Percentiles rank a stretch among this genome's conserved stretches.
These are phyloP conservation scores for Ichneumon xanthorius DNA, from an alignment of 2,888 invertebrate genomes.

Conservation along the genomic window DNA sequence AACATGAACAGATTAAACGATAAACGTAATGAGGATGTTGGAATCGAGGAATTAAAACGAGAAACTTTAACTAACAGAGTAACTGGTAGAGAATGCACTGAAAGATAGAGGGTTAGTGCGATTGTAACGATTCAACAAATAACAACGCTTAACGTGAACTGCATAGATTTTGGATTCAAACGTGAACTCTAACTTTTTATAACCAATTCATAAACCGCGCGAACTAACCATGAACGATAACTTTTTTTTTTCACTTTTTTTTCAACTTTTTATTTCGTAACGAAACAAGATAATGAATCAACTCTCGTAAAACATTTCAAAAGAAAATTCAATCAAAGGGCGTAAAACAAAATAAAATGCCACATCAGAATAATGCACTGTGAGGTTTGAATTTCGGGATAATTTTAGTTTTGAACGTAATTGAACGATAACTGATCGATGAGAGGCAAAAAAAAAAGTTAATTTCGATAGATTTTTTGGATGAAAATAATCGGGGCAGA, in stretches of 20 bases:
- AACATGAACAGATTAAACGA: constrained; percentile 60
- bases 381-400: not conserved
- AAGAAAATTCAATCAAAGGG: constrained; percentile 46
- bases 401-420: not conserved
- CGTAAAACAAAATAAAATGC: constrained; percentile 57
- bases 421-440: not conserved
- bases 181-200: constrained; percentile 65
- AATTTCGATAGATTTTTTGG: not conserved
- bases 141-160: constrained; percentile 74
- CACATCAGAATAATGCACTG: constrained; percentile 35
- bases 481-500: not conserved
- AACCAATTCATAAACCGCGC: constrained; percentile 58
- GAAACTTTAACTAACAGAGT: constrained; percentile 67
- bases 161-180: constrained; percentile 70
- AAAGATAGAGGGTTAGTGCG: constrained; percentile 55
- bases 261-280: constrained; percentile 30
- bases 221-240: constrained; percentile 62
- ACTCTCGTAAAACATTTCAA: constrained; percentile 60
- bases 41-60: constrained; percentile 61
- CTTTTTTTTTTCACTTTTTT: constrained; percentile 28
- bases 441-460: not conserved
- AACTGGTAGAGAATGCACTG: constrained; percentile 55
- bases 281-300: constrained; percentile 61
- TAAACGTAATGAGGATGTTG: constrained; percentile 64
- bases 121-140: constrained; percentile 70